Evolutionary conservation across 2,888 invertebrate species (phyloP).

Genomic region (Scaeva pyrastri): DNA sequence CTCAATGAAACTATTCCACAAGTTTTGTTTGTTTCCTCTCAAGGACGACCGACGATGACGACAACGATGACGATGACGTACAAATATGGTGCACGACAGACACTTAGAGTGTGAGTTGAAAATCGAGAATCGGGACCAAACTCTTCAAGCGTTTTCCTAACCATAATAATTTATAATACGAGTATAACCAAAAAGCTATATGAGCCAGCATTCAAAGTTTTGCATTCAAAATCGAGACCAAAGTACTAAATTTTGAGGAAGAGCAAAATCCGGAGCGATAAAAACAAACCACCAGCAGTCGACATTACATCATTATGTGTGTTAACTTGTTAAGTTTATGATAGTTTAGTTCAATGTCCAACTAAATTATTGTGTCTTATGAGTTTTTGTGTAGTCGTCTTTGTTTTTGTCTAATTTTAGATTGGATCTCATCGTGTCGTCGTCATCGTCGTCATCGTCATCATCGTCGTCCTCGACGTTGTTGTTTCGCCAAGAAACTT

Average conservation of each 20-base stretch:
- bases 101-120: not conserved
- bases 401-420: no score
- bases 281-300: conserved; percentile 1
- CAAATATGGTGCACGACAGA: not conserved
- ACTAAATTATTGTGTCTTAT: conserved; percentile 20
- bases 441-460: not conserved
- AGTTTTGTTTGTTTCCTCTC: not conserved
- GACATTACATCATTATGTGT: not conserved
- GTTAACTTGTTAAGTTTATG: no score
- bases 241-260: no score
- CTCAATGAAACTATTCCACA: not conserved
- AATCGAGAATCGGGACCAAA: not conserved
- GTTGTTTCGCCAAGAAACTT: conserved; percentile 58
- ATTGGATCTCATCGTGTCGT: no score
- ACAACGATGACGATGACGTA: no score
- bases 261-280: no score
- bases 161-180: conserved; percentile 2
- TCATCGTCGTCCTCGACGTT: not conserved
- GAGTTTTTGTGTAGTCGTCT: not conserved
- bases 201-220: conserved; percentile 59
- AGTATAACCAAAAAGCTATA: conserved; percentile 30
- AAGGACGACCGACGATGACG: no score
- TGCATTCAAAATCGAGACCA: conserved; percentile 18
- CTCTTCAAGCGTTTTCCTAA: conserved; percentile 23
- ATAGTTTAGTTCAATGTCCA: not conserved